Evolutionary conservation across 2,888 invertebrate genomes (phyloP), one percentile per base, ranked within the genome.

Genomic region (Allophyes oxyacanthae): DNA sequence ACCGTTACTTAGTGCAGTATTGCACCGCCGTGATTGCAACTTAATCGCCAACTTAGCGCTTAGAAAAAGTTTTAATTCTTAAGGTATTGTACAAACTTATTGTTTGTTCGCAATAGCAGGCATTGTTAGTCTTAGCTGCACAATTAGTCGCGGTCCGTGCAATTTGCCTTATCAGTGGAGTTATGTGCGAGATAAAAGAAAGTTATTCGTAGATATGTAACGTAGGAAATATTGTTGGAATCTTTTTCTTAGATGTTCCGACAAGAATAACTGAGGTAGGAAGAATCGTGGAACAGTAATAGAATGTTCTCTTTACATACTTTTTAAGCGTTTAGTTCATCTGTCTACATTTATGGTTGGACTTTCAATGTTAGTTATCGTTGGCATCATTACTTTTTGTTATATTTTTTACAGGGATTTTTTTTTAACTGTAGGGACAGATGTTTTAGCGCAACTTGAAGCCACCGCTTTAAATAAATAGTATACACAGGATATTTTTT

Each of bases 11-110:
- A 75, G 78, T 55, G 73, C 45, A 34, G 61, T 20, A 51, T 82
- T 83, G 84, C 83, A 75, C 73, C 72, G 69, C 71, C 81, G 76
- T 87, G 88, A 89, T 90, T 87, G 87, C 88, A 87, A 88, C 86
- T 90, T 88, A 88, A 90, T 89, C 87, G 85, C 84, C 71, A 87
- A 90, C 87, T 88, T 82, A 79, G 69, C 73, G 79, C 83, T 83
- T 81, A 79, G 80, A 80, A 73, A 79, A 81, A 82, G 85, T 81
- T 86, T 87, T 83, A 83, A 84, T 86, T 85, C 82, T 83, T 83
- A 81, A 78, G 79, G 79, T 81, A 83, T 79, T 78, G 79, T 77
- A 58, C 69, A 55, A 78, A 82, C 71, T 83, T 81, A 79, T 78
- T 80, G 75, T 78, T 77, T 69, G 72, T 52, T 60, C 64, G 32